Percentiles rank a stretch among this genome's conserved stretches.
These are phyloP conservation scores for Trypoxylus dichotomus DNA, from an alignment of 1,140 invertebrate genomes.

Conservation along the genomic window DNA sequence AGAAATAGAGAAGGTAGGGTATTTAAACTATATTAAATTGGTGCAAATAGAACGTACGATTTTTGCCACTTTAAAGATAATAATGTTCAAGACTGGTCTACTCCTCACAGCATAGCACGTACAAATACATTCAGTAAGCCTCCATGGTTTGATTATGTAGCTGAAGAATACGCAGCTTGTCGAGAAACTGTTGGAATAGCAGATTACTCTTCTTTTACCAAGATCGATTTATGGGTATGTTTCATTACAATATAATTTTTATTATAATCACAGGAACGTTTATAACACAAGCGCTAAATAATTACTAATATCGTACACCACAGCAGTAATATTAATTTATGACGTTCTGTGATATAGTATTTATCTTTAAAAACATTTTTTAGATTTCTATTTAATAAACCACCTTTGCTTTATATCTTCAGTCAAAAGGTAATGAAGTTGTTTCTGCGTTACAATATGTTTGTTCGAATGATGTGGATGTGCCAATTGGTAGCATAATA, in stretches of 20 bases:
- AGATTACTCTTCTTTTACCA: conserved; percentile 98
- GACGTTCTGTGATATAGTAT: background rate
- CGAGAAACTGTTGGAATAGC: conserved; percentile 90
- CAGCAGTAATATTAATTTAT: background rate
- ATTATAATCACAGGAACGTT: background rate
- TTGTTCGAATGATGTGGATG: conserved; percentile 96
- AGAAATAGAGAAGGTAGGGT: conserved; percentile 58
- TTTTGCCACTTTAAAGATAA: conserved; percentile 40
- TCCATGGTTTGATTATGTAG: conserved; percentile 89
- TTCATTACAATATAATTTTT: background rate
- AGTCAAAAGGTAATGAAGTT: conserved; percentile 85
- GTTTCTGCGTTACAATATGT: conserved; percentile 89
- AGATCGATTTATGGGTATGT: conserved; percentile 89
- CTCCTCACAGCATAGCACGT: conserved; percentile 66
- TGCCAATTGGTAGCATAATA: conserved; percentile 91
- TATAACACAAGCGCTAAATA: background rate
- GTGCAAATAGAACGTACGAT: background rate
- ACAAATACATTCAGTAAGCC: conserved; percentile 87
- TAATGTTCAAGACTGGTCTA: conserved; percentile 50
- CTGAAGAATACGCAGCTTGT: conserved; percentile 90
- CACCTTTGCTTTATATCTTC: conserved; percentile 35
- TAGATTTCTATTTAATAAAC: background rate
- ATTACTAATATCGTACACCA: background rate
- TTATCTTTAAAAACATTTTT: background rate
- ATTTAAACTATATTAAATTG: background rate